Conservation (phyloP, 2,888 invertebrate species). For the Andricus quercusramuli region DNA sequence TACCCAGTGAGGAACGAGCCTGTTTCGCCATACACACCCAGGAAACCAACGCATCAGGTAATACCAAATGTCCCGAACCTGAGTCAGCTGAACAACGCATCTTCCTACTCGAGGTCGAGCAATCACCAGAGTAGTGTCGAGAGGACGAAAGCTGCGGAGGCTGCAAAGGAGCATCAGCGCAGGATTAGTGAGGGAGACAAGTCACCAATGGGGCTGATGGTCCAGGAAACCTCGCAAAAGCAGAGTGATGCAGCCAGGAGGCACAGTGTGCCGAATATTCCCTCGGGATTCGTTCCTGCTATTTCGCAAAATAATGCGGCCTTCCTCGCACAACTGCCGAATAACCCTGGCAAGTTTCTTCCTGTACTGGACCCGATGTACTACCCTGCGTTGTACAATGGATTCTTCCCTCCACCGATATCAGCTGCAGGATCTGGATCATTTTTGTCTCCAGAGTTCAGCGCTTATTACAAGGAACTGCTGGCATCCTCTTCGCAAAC, state of each 20-base stretch:
- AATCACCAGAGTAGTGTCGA: slow-evolving; percentile 65
- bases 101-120: slow-evolving; percentile 57
- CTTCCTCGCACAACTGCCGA: slow-evolving; percentile 74
- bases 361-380: slow-evolving; percentile 79
- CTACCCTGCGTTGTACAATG: slow-evolving; percentile 79
- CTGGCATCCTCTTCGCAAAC: slow-evolving; percentile 78
- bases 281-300: slow-evolving; percentile 68
- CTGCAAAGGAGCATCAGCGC: slow-evolving; percentile 52
- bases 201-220: slow-evolving; percentile 55
- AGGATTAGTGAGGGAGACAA: slow-evolving; percentile 71
- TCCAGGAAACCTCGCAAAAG: slow-evolving; percentile 54
- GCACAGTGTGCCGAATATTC: slow-evolving; percentile 69
- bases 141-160: slow-evolving; percentile 65
- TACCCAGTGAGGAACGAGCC: slow-evolving; percentile 80
- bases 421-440: slow-evolving; percentile 72
- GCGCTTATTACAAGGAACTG: slow-evolving; percentile 81
- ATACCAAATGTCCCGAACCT: slow-evolving; percentile 77
- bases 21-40: slow-evolving; percentile 73
- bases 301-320: slow-evolving; percentile 68
- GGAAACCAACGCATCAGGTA: slow-evolving; percentile 70
- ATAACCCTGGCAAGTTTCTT: slow-evolving; percentile 76
- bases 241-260: slow-evolving; percentile 59
- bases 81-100: slow-evolving; percentile 68
- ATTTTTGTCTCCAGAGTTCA: slow-evolving; percentile 78
- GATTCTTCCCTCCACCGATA: slow-evolving; percentile 76